Percentiles rank a stretch among this genome's conserved stretches.
These are phyloP conservation scores for Drosophila atroscutellata DNA, from an alignment of 2,888 invertebrate genomes.

Conservation along the genomic window DNA sequence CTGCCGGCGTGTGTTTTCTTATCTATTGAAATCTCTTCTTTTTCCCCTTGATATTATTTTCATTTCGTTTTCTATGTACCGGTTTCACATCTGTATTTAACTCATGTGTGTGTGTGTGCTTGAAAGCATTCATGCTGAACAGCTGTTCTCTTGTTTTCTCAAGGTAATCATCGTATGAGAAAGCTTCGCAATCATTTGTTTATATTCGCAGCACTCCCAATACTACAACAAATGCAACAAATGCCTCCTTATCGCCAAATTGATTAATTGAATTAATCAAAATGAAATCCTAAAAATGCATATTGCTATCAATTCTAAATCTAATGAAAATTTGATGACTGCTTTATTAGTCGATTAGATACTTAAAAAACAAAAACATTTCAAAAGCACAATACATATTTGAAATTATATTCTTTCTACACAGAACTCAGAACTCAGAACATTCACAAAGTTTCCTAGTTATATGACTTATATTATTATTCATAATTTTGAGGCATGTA, in stretches of 20 bases:
- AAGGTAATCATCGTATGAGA: slow-evolving; percentile 50
- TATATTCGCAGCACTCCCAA: slow-evolving; percentile 27
- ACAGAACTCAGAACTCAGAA: too few relatives aligned
- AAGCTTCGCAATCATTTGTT: slow-evolving; percentile 53
- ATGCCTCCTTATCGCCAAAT: slow-evolving; percentile 18
- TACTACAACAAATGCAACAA: slow-evolving; percentile 10
- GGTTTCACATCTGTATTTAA: slow-evolving; percentile 17
- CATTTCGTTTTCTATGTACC: slow-evolving; percentile 32
- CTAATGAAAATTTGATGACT: background rate
- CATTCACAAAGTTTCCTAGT: too few relatives aligned
- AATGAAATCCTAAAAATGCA: background rate
- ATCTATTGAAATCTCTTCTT: slow-evolving; percentile 26
- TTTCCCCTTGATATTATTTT: slow-evolving; percentile 20
- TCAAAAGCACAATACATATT: background rate
- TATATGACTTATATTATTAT: background rate
- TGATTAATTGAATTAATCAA: background rate
- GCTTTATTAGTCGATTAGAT: background rate
- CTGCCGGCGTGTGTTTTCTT: slow-evolving; percentile 56
- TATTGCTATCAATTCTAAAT: background rate
- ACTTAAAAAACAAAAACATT: background rate
- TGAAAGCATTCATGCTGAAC: slow-evolving; percentile 57
- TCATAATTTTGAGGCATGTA: background rate
- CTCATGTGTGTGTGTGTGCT: slow-evolving; percentile 5
- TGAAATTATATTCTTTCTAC: too few relatives aligned
- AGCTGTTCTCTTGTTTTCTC: slow-evolving; percentile 61